phyloP scores from a whole-genome alignment of 2,888 invertebrate genomes.

The Hofmannophila pseudospretella region DNA sequence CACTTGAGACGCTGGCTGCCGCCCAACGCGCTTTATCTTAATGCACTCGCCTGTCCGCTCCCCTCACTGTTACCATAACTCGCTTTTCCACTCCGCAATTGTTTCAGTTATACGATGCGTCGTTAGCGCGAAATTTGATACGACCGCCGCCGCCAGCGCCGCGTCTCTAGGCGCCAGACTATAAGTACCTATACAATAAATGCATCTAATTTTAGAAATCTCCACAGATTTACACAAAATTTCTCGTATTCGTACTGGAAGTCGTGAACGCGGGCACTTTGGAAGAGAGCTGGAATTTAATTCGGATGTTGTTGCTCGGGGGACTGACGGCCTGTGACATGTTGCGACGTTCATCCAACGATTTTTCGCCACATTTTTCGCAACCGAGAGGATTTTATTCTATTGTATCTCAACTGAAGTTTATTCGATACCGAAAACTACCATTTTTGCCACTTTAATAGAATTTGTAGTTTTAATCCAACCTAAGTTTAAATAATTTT shows the following conservation, averaged over 20 bases:
- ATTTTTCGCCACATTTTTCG: conserved; percentile 53
- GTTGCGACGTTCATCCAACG: conserved; percentile 44
- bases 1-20: conserved; percentile 69
- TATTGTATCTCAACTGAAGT: conserved; percentile 34
- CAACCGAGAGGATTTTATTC: conserved; percentile 38
- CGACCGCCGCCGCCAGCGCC: conserved; percentile 13
- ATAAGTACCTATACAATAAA: conserved; percentile 28
- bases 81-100: conserved; percentile 54
- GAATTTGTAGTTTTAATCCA: too few relatives aligned
- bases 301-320: conserved; percentile 56
- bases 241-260: conserved; percentile 39
- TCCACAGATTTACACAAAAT: conserved; percentile 33
- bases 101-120: conserved; percentile 43
- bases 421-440: conserved; percentile 6
- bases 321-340: conserved; percentile 59
- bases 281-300: conserved; percentile 63
- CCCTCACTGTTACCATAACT: conserved; percentile 56
- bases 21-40: conserved; percentile 71
- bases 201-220: conserved; percentile 42
- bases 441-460: conserved; percentile 1
- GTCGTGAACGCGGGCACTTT: conserved; percentile 29
- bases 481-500: too few relatives aligned
- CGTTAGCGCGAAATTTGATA: conserved; percentile 45
- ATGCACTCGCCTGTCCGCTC: conserved; percentile 63
- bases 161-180: conserved; percentile 19